Conservation (phyloP, 2,797 vertebrate genomes). For the Dermochelys coriacea region DNA sequence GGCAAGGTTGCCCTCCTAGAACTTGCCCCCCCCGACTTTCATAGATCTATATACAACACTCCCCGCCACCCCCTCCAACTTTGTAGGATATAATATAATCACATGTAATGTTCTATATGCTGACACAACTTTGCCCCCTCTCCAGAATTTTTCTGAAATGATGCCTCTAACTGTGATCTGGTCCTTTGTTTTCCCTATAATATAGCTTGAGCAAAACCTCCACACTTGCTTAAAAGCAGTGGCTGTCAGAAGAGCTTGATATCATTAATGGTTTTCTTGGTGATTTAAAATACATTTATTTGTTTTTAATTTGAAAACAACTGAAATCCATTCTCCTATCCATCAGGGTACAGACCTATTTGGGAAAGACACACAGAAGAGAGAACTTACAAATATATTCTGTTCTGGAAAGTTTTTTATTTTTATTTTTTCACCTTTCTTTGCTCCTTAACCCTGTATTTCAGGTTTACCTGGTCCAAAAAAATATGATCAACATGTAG, state of each 20-base stretch:
- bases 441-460: neutral
- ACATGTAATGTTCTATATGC: neutral
- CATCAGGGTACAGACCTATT: neutral
- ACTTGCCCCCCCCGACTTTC: neutral
- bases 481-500: neutral
- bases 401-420: neutral
- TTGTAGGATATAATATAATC: neutral
- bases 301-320: neutral
- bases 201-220: neutral
- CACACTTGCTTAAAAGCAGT: neutral
- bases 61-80: neutral
- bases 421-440: neutral
- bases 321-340: neutral
- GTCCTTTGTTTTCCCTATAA: neutral
- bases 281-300: neutral
- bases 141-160: neutral
- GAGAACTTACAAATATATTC: neutral
- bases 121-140: neutral
- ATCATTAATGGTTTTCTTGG: neutral
- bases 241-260: neutral
- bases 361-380: neutral
- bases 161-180: fast-evolving
- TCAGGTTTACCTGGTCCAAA: neutral
- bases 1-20: neutral
- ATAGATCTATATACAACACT: neutral